phyloP scores from a whole-genome alignment of 2,797 vertebrate species.

The Octomys mimax region DNA sequence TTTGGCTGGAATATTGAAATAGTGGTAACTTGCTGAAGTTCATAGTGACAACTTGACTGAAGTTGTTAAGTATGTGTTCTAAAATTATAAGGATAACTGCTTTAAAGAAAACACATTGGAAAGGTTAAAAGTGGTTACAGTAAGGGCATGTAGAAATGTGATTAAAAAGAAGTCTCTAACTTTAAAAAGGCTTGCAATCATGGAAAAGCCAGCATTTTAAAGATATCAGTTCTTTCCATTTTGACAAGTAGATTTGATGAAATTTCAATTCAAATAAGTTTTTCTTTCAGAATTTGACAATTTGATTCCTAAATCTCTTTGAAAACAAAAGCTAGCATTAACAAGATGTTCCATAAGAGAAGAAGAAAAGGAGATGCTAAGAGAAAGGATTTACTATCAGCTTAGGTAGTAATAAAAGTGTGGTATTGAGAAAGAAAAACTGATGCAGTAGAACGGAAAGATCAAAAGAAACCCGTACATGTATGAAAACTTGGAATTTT shows the following conservation, averaged over 20 bases:
- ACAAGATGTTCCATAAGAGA: background rate
- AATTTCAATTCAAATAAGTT: background rate
- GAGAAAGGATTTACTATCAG: background rate
- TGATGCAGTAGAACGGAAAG: background rate
- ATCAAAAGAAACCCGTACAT: background rate
- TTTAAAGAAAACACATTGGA: background rate
- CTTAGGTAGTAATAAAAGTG: background rate
- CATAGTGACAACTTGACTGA: background rate
- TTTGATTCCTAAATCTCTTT: background rate
- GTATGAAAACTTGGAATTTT: background rate
- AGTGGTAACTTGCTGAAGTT: background rate
- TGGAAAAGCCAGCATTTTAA: background rate
- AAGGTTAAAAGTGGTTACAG: background rate
- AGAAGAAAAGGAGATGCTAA: background rate
- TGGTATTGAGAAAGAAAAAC: background rate
- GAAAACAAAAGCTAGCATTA: background rate
- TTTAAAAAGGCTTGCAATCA: background rate
- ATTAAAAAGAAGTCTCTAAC: background rate
- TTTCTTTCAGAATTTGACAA: background rate
- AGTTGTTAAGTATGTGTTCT: background rate
- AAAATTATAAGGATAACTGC: background rate
- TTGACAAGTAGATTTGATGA: background rate
- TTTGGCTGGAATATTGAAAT: background rate
- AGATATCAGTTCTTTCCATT: background rate
- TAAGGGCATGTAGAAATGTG: background rate